Conservation (phyloP, 2,797 vertebrate species). For the Hemitrygon akajei region DNA sequence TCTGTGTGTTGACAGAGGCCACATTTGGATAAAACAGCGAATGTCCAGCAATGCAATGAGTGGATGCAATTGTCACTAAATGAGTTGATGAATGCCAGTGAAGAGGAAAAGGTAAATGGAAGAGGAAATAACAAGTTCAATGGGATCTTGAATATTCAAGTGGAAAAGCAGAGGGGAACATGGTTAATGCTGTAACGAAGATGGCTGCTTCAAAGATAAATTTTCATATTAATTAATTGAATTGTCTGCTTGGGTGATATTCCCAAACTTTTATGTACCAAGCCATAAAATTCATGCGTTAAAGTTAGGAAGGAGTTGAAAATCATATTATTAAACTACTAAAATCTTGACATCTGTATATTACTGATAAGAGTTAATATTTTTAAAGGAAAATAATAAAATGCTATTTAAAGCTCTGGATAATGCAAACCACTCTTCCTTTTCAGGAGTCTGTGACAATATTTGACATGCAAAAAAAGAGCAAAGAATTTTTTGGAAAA, state of each 20-base stretch:
- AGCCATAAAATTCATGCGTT: not conserved
- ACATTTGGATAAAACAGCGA: too few species aligned
- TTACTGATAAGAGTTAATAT: not conserved
- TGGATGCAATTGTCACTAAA: too few species aligned
- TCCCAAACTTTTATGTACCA: not conserved
- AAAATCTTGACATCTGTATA: not conserved
- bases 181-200: not conserved
- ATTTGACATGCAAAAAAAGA: not conserved
- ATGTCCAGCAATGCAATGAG: too few species aligned
- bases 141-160: not conserved
- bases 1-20: too few species aligned
- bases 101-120: too few species aligned
- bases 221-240: not conserved
- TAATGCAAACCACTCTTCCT: not conserved
- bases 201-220: not conserved
- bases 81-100: too few species aligned
- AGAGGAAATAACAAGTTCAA: not conserved
- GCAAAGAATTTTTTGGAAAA: not conserved
- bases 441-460: not conserved
- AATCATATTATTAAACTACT: not conserved
- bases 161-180: not conserved
- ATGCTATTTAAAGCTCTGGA: not conserved
- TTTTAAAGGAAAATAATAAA: not conserved
- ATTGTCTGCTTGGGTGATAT: not conserved
- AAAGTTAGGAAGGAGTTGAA: not conserved